These are phyloP conservation scores for Flabesymbios commensalis DNA, from an alignment of 2,888 invertebrate species.

Conservation along the genomic window DNA sequence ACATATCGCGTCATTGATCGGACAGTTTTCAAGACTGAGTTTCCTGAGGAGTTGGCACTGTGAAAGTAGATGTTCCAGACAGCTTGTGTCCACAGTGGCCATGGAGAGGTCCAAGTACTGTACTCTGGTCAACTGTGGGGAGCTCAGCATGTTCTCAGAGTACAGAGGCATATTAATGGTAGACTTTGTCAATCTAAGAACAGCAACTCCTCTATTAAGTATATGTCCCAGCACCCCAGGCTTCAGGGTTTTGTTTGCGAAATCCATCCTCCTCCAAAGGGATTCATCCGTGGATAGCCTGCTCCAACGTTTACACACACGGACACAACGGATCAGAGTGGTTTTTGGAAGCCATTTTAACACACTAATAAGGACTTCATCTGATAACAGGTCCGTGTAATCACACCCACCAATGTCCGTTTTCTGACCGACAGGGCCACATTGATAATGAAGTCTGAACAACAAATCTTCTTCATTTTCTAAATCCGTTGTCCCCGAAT, in stretches of 20 bases:
- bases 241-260: constrained; percentile 71
- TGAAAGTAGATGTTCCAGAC: constrained; percentile 65
- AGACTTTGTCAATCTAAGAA: constrained; percentile 78
- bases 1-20: constrained; percentile 71
- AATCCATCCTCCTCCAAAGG: constrained; percentile 82
- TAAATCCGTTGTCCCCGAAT: too few species aligned
- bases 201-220: constrained; percentile 76
- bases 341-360: constrained; percentile 82
- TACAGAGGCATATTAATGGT: too few species aligned
- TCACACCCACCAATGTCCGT: too few species aligned
- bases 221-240: constrained; percentile 75
- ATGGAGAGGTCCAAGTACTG: constrained; percentile 86
- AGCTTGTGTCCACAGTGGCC: constrained; percentile 68
- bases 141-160: too few species aligned
- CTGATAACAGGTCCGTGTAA: constrained; percentile 76
- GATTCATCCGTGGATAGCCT: constrained; percentile 79
- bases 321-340: constrained; percentile 73
- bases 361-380: constrained; percentile 81
- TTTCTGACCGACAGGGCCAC: too few species aligned
- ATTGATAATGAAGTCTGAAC: too few species aligned
- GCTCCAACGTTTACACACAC: constrained; percentile 78
- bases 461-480: too few species aligned
- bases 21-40: constrained; percentile 81
- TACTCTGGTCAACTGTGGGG: too few species aligned
- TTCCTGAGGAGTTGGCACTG: constrained; percentile 76